These are phyloP conservation scores for Drosophila crucigera DNA, from an alignment of 2,888 invertebrate species.

Conservation along the genomic window DNA sequence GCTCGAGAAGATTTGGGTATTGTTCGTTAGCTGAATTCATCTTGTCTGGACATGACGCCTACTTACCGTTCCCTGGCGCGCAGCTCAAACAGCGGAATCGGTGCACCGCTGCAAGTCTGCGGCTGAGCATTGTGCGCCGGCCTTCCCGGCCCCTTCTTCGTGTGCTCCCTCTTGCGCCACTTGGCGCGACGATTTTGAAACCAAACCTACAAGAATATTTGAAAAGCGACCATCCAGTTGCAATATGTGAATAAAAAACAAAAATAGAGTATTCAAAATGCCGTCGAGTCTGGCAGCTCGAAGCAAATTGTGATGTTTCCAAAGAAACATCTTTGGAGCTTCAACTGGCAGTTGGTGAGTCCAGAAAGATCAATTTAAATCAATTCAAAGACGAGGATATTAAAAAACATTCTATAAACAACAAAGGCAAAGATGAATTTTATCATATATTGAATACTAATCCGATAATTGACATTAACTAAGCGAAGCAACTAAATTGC, in stretches of 20 bases:
- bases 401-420: neutral
- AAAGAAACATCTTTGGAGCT: neutral
- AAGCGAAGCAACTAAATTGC: neutral
- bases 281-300: neutral
- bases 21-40: neutral
- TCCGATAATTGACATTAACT: neutral
- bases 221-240: neutral
- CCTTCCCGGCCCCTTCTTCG: constrained; percentile 98
- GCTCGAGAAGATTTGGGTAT: constrained; percentile 45
- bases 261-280: neutral
- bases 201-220: constrained; percentile 92
- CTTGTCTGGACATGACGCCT: neutral
- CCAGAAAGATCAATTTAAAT: neutral
- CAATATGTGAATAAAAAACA: neutral
- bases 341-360: neutral
- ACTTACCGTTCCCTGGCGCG: constrained; percentile 91
- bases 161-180: constrained; percentile 99
- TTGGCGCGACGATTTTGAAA: constrained; percentile 99
- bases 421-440: neutral
- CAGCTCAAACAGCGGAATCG: constrained; percentile 95
- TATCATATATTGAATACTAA: neutral
- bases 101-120: constrained; percentile 97
- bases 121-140: constrained; percentile 99
- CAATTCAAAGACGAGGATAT: no score
- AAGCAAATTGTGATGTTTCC: no score